Evolutionary conservation across 2,113 vertebrate genomes (phyloP).

Genomic region (Marmota flaviventris): DNA sequence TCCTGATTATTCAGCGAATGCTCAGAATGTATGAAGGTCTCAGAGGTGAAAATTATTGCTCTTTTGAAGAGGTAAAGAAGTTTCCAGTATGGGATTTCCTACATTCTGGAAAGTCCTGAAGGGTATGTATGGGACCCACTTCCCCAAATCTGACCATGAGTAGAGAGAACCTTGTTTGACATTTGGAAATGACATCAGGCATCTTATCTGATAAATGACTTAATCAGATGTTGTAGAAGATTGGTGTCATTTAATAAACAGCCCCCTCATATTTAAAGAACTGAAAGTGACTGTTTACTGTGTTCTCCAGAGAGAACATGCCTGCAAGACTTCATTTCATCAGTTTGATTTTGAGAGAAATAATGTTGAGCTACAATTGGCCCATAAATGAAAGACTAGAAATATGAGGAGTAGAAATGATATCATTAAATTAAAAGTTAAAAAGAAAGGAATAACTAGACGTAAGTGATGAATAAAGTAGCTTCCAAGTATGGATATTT

Average conservation of each 20-base stretch:
- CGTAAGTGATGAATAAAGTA: background rate
- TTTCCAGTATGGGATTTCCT: background rate
- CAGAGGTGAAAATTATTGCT: background rate
- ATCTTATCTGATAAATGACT: background rate
- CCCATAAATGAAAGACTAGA: background rate
- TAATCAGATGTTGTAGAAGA: background rate
- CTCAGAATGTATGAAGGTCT: background rate
- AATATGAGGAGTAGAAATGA: background rate
- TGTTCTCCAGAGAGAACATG: background rate
- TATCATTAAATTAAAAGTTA: background rate
- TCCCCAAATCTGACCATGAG: background rate
- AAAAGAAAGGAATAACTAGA: background rate
- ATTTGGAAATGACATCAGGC: background rate
- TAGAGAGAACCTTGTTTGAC: background rate
- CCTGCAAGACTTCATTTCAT: background rate
- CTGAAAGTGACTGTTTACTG: background rate
- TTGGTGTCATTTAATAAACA: background rate
- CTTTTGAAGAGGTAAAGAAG: background rate
- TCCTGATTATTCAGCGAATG: background rate
- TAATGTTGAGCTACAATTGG: background rate
- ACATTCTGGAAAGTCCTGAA: background rate
- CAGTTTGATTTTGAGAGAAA: background rate
- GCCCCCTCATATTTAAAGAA: background rate
- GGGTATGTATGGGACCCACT: no score
- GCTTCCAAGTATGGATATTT: background rate